Evolutionary conservation across 2,888 invertebrate species (phyloP), one percentile per base, ranked within the genome.

Genomic region (Caenorhabditis doughertyi): DNA sequence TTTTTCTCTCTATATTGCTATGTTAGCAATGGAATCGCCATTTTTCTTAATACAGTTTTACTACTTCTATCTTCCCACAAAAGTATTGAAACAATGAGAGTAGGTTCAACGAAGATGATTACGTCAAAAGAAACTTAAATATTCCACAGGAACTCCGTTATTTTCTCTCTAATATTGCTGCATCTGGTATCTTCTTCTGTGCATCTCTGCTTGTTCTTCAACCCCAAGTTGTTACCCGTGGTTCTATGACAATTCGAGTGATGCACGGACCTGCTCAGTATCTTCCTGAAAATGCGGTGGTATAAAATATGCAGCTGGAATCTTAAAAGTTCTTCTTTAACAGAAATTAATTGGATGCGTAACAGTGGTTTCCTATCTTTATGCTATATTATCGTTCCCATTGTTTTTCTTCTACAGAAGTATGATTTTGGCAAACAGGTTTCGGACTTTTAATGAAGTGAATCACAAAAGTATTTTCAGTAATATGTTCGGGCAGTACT

Each of bases 131-230:
- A n/a, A n/a, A n/a, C n/a, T 32, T 9, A 32, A 39, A 39, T 13
- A 39, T 18, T 8, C 3, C 4, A 3, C 18, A 83, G 82, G 84
- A 85, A 42, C 79, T 85, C 2, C 85, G 85, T 8, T 85, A 85
- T 29, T 85, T 85, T 55, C 60, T 85, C 39, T 85, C 85, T 2
- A 85, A 85, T 58, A 82, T 85, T 21, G 79, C 85, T 16, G 77
- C 65, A 11, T 51, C 84, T 23, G 84, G 82, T 18, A 47, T 82
- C 13, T 11, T 82, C 23, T 80, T 84, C 70, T 29, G 65, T 25
- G 27, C 74, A 0, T 71, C 81, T 39, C 53, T 84, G 11, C 64
- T 84, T 3, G 39, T 68, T 13, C 81, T 85, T 23, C 85, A 85
- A 55, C 84, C 84, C 3, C 84, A 83, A 76, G 64, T 68, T 18